Evolutionary conservation across 2,797 vertebrate genomes (phyloP), one percentile per base, ranked within the genome.

Genomic region (Ispidina picta): DNA sequence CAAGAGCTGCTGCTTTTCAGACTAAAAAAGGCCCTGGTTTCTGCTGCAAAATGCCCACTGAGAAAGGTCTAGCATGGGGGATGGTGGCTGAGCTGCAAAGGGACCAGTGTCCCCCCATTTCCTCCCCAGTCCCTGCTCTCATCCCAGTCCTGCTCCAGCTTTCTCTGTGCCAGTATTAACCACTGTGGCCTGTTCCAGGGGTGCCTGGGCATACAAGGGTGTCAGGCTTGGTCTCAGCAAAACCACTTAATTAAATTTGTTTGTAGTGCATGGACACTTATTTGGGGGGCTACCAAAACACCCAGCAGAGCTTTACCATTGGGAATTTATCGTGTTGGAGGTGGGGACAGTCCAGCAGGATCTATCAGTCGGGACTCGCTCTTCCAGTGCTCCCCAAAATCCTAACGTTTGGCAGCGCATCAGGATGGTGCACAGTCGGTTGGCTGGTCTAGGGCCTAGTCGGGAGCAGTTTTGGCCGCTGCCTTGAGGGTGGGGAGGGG

Each of bases 181-280:
- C 10, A 4, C n/a, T 1, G 1, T 3, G 8, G 41, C 23, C 29
- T 6, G 16, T 37, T 33, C 41, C 52, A 35, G 33, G 39, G 60
- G 26, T 1, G 0, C 39, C 44, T 2, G 2, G 23, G 49, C 49
- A 39, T 55, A 3, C 28, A 16, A 28, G 0, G 0, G 41, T n/a
- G 9, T 43, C 49, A 17, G n/a, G 49, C 31, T 63, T 35, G 63
- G 23, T 20, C 43, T 51, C 31, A 12, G 44, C 37, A 46, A 37
- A 69, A 37, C 2, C 2, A 0, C 44, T 44, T 10, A 15, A 20
- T 49, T 33, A 26, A 22, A 19, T 21, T 17, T 11, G 43, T 2
- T 19, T 35, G 44, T 1, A 3, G 55, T 17, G 41, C 29, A 6
- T 2, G 21, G 66, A 11, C 15, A 3, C 43, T 22, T 35, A 35